These are phyloP conservation scores for Tetramorium alpestre DNA, from an alignment of 1,140 invertebrate genomes.

Conservation along the genomic window DNA sequence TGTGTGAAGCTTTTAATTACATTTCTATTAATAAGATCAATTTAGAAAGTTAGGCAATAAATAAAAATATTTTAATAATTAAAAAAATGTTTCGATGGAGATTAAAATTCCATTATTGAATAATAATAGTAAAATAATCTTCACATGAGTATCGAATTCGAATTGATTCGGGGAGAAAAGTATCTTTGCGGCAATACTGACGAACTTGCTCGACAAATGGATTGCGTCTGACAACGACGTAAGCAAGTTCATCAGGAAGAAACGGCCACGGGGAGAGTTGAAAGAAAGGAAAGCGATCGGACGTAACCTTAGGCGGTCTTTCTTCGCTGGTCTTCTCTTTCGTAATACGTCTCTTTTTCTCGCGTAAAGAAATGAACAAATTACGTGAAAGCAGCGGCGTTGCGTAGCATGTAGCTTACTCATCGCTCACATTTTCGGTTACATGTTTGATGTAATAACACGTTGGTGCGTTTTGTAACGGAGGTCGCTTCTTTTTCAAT, in stretches of 20 bases:
- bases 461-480: conserved; percentile 18
- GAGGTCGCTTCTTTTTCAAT: background rate
- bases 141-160: background rate
- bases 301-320: conserved; percentile 58
- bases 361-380: conserved; percentile 53
- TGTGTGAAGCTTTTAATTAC: background rate
- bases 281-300: conserved; percentile 60
- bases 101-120: background rate
- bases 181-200: background rate
- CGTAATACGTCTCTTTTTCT: conserved; percentile 36
- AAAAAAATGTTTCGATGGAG: background rate
- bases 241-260: conserved; percentile 56
- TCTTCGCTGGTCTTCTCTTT: conserved; percentile 35
- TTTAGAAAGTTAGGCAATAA: background rate
- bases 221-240: conserved; percentile 5
- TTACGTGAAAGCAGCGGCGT: conserved; percentile 53
- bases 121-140: background rate
- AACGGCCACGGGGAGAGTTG: conserved; percentile 22
- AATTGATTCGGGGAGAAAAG: background rate
- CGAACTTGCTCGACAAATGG: conserved; percentile 9
- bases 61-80: background rate
- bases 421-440: conserved; percentile 50
- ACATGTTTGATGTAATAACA: conserved; percentile 46
- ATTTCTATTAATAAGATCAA: background rate
- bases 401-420: conserved; percentile 55